phyloP scores from a whole-genome alignment of 2,797 vertebrate species.

The Hephaestus fuliginosus region DNA sequence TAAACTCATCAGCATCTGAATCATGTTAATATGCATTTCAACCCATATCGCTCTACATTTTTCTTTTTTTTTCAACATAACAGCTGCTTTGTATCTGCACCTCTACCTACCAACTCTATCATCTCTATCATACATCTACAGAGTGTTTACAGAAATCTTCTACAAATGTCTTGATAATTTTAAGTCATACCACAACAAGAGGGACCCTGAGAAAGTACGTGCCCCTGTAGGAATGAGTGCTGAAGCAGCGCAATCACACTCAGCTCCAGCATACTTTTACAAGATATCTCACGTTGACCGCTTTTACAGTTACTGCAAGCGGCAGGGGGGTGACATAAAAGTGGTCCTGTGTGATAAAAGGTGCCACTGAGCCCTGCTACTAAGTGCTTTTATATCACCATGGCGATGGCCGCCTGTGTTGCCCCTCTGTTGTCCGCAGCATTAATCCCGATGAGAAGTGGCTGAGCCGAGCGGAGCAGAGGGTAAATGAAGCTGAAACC shows the following conservation, averaged over 20 bases:
- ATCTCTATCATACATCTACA: slow-evolving; percentile 24
- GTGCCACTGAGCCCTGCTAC: slow-evolving; percentile 40
- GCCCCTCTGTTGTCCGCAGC: slow-evolving; percentile 33
- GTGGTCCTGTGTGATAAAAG: slow-evolving; percentile 52
- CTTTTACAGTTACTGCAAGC: slow-evolving; percentile 45
- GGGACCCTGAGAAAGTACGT: slow-evolving; percentile 70
- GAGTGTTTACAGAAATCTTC: slow-evolving; percentile 29
- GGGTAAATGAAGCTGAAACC: slow-evolving; percentile 73
- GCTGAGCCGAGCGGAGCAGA: slow-evolving; percentile 39
- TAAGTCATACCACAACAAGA: slow-evolving; percentile 25
- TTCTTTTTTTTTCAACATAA: background rate
- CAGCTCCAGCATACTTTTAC: slow-evolving; percentile 36
- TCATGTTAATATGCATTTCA: slow-evolving; percentile 5
- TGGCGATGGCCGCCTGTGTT: slow-evolving; percentile 16
- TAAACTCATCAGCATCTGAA: slow-evolving; percentile 8
- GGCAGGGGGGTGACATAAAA: slow-evolving; percentile 42
- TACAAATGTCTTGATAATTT: slow-evolving; percentile 14
- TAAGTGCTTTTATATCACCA: slow-evolving; percentile 74
- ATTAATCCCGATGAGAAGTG: slow-evolving; percentile 58
- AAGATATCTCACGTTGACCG: slow-evolving; percentile 23
- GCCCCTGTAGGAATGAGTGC: slow-evolving; percentile 49
- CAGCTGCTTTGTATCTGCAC: slow-evolving; percentile 13
- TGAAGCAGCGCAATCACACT: slow-evolving; percentile 55
- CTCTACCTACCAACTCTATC: slow-evolving; percentile 24
- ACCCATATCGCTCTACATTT: background rate